Conservation (phyloP, 92 coral and sea anemone species). For the Parazoanthus darwini region DNA sequence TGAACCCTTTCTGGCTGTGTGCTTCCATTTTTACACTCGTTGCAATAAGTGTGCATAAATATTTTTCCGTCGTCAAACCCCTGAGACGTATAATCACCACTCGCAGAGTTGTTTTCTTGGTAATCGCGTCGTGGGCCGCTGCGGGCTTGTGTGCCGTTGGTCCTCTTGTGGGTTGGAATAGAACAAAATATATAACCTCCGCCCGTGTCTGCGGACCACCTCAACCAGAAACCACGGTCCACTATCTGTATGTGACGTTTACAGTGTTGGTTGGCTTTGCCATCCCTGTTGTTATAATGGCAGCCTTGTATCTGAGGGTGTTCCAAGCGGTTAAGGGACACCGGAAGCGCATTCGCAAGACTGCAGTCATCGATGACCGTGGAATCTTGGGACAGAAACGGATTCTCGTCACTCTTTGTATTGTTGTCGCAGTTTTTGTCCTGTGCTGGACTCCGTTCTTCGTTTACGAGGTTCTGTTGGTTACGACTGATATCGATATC, state of each 20-base stretch:
- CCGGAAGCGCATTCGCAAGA: constrained; percentile 64
- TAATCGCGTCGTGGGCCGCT: constrained; percentile 54
- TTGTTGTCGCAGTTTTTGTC: constrained; percentile 54
- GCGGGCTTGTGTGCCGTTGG: constrained; percentile 63
- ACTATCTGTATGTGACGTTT: constrained; percentile 50
- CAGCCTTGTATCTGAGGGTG: constrained; percentile 53
- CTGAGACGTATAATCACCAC: constrained; percentile 71
- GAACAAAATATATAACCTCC: constrained; percentile 45
- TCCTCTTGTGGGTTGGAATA: constrained; percentile 78
- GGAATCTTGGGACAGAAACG: constrained; percentile 80
- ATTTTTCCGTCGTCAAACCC: constrained; percentile 77
- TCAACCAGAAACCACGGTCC: constrained; percentile 42
- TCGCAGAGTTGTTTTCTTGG: constrained; percentile 51
- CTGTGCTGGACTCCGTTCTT: constrained; percentile 80
- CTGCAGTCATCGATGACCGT: constrained; percentile 76
- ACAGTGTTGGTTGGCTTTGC: constrained; percentile 46
- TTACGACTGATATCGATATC: constrained; percentile 30
- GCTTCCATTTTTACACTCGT: constrained; percentile 74
- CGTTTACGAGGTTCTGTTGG: constrained; percentile 46
- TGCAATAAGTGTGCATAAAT: constrained; percentile 81
- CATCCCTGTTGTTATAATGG: constrained; percentile 53
- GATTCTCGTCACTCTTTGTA: constrained; percentile 62
- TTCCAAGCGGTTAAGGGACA: constrained; percentile 58
- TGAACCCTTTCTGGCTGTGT: constrained; percentile 68
- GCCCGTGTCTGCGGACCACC: constrained; percentile 55